phyloP scores from a whole-genome alignment of 2,888 invertebrate species.

The Drosophila emarginata region DNA sequence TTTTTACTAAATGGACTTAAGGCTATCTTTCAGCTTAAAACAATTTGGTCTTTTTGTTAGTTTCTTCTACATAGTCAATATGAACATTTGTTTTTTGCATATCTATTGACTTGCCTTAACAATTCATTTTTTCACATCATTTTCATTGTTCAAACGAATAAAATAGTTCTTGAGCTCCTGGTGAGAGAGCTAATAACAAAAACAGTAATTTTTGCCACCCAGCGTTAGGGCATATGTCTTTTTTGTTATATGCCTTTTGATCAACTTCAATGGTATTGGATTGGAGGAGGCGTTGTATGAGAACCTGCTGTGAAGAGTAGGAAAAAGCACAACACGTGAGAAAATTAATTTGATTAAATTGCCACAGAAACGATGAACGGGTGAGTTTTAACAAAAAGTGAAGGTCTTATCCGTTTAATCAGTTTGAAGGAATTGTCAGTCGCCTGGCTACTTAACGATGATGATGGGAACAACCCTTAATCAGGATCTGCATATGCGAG shows the following conservation, averaged over 20 bases:
- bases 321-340: constrained; percentile 72
- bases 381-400: constrained; percentile 40
- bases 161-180: too few relatives aligned
- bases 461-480: constrained; percentile 27
- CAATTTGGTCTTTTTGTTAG: too few relatives aligned
- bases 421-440: constrained; percentile 26
- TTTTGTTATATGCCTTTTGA: constrained; percentile 25
- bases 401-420: constrained; percentile 58
- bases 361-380: constrained; percentile 77
- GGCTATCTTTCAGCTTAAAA: too few relatives aligned
- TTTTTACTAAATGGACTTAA: too few relatives aligned
- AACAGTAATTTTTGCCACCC: not conserved
- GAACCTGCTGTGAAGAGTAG: constrained; percentile 43
- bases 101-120: too few relatives aligned
- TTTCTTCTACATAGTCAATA: too few relatives aligned
- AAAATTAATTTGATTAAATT: constrained; percentile 81
- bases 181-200: not conserved
- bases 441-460: constrained; percentile 13
- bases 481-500: constrained; percentile 16
- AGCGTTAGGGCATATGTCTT: constrained; percentile 25
- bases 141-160: too few relatives aligned
- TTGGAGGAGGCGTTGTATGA: not conserved
- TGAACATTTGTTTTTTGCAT: too few relatives aligned
- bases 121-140: too few relatives aligned
- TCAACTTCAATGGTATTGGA: not conserved